A percentile compares a stretch with the other conserved stretches of the same genome.
Evolutionary conservation across 2,113 vertebrate species (phyloP).

Genomic region (Tragelaphus imberbis): DNA sequence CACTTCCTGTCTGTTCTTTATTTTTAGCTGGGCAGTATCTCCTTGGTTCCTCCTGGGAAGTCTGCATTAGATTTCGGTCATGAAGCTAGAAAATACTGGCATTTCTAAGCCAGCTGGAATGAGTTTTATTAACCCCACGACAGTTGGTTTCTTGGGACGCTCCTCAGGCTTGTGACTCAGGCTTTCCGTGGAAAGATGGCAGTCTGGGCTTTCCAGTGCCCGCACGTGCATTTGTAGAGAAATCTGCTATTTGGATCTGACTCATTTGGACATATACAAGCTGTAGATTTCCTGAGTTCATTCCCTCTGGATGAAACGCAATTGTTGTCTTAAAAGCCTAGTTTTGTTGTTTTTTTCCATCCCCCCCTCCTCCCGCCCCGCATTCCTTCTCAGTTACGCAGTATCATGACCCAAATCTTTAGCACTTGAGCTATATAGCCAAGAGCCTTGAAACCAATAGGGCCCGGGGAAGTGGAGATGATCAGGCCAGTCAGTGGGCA

Average conservation of each 20-base stretch:
- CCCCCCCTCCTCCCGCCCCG: neutral
- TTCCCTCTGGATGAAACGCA: constrained; percentile 35
- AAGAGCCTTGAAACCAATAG: constrained; percentile 34
- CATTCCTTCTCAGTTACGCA: constrained; percentile 54
- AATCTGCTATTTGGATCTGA: neutral
- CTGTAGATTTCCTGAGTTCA: neutral
- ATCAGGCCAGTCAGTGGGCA: neutral
- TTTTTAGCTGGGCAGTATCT: constrained; percentile 53
- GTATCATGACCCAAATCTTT: constrained; percentile 72
- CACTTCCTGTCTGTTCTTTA: constrained; percentile 48
- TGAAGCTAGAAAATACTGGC: neutral
- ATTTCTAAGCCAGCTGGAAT: neutral
- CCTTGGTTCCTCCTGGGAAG: constrained; percentile 27
- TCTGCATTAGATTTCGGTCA: constrained; percentile 29
- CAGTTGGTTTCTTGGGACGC: neutral
- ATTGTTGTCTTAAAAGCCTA: constrained; percentile 47
- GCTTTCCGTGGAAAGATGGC: neutral
- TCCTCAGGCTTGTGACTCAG: neutral
- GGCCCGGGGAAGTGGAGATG: neutral
- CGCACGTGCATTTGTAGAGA: neutral
- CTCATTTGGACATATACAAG: neutral
- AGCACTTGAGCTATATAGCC: constrained; percentile 46
- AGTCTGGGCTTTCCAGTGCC: neutral
- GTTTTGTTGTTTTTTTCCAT: neutral
- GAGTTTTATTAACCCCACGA: neutral